Evolutionary conservation across 2,888 invertebrate genomes (phyloP).

Genomic region (Polia nebulosa): DNA sequence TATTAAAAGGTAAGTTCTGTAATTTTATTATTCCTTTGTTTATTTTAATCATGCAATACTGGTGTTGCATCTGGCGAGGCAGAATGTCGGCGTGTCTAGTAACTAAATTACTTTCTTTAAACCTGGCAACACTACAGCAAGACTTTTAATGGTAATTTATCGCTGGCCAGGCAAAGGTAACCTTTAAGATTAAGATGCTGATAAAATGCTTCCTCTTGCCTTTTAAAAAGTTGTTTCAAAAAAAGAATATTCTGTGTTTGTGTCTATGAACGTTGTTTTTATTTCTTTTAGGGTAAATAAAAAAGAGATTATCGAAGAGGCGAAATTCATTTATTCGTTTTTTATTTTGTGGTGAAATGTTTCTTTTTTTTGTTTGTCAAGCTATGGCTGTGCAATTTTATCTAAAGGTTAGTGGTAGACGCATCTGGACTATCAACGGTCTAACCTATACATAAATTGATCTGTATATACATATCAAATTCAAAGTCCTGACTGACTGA

Average conservation of each 20-base stretch:
- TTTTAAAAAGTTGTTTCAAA: conserved; percentile 4
- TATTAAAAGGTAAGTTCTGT: neutral
- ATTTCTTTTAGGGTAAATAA: too few species aligned
- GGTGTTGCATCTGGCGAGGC: conserved; percentile 26
- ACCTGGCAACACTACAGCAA: conserved; percentile 12
- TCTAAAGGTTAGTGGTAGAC: conserved; percentile 14
- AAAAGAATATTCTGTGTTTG: neutral
- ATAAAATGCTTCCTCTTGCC: conserved; percentile 35
- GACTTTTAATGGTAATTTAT: conserved; percentile 38
- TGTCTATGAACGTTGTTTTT: neutral
- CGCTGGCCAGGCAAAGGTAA: conserved; percentile 34
- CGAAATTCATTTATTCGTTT: neutral
- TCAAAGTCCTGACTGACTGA: too few species aligned
- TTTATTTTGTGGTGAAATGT: neutral
- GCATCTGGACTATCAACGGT: conserved; percentile 21
- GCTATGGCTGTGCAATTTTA: neutral
- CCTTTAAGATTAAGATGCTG: conserved; percentile 34
- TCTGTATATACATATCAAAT: neutral
- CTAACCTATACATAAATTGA: neutral
- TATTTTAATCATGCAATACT: conserved; percentile 2
- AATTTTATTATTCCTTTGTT: conserved; percentile 1
- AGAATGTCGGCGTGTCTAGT: conserved; percentile 40
- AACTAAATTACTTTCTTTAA: conserved; percentile 52
- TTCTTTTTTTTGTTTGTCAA: neutral
- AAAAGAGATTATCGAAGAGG: neutral